These are phyloP conservation scores for Oscheius sp. DNA, from an alignment of 2,888 invertebrate genomes.

Conservation along the genomic window DNA sequence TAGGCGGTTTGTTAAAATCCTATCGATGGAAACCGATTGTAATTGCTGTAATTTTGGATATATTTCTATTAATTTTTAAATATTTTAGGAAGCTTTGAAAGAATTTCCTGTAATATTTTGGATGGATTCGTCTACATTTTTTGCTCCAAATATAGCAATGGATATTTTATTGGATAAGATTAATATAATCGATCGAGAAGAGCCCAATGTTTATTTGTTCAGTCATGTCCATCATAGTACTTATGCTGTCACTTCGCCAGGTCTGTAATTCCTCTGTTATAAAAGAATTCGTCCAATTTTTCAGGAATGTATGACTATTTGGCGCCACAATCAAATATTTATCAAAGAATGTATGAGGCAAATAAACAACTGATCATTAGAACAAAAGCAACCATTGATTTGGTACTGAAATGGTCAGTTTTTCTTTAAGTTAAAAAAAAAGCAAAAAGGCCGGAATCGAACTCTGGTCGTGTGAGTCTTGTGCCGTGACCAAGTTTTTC, in stretches of 20 bases:
- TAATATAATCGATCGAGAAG: neutral
- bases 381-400: slow-evolving; percentile 4
- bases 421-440: neutral
- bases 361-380: neutral
- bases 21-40: slow-evolving; percentile 10
- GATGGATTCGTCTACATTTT: slow-evolving; percentile 14
- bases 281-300: neutral
- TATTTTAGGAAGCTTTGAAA: neutral
- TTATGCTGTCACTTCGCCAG: slow-evolving; percentile 13
- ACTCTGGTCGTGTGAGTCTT: too few species aligned
- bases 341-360: neutral
- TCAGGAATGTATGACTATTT: slow-evolving; percentile 20
- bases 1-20: neutral
- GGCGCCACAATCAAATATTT: slow-evolving; percentile 1
- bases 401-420: slow-evolving; percentile 9
- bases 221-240: neutral
- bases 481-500: too few species aligned
- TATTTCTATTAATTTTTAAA: neutral
- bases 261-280: neutral
- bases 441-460: too few species aligned
- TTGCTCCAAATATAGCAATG: neutral
- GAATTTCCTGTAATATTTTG: slow-evolving; percentile 14
- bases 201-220: neutral
- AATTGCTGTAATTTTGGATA: neutral
- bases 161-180: neutral